These are phyloP conservation scores for Budorcas taxicolor DNA, from an alignment of 2,113 vertebrate species.

Conservation along the genomic window DNA sequence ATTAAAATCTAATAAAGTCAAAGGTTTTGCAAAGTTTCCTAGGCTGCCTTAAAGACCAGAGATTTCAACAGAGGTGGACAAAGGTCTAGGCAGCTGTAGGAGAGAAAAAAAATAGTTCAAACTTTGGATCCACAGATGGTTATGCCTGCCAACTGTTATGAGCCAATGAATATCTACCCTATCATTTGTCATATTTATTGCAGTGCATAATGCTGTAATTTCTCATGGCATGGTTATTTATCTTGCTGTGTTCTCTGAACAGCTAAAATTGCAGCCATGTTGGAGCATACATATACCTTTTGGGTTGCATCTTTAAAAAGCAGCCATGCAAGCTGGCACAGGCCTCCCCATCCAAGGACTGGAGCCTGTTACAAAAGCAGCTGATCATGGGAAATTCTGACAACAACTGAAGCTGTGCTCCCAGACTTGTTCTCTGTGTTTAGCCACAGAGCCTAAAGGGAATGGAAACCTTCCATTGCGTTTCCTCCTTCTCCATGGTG, in stretches of 20 bases:
- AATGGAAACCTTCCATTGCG: not conserved
- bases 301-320: constrained; percentile 36
- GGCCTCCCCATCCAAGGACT: not conserved
- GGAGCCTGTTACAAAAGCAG: not conserved
- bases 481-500: not conserved
- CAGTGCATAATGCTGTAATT: constrained; percentile 67
- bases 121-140: constrained; percentile 70
- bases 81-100: constrained; percentile 49
- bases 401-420: not conserved
- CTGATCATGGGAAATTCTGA: not conserved
- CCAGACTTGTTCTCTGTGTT: not conserved
- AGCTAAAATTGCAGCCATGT: constrained; percentile 46
- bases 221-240: constrained; percentile 62
- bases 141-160: constrained; percentile 67
- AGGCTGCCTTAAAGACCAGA: not conserved
- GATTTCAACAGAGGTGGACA: constrained; percentile 33
- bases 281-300: constrained; percentile 34
- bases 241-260: constrained; percentile 59
- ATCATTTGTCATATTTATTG: constrained; percentile 73
- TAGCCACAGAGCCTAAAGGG: not conserved
- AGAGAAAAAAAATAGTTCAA: constrained; percentile 68
- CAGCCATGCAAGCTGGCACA: not conserved
- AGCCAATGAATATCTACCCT: constrained; percentile 69
- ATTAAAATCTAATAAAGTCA: constrained; percentile 42
- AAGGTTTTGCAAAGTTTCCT: constrained; percentile 2